These are phyloP conservation scores for Rhynchopsitta pachyrhyncha DNA, from an alignment of 2,113 vertebrate genomes.

Conservation along the genomic window DNA sequence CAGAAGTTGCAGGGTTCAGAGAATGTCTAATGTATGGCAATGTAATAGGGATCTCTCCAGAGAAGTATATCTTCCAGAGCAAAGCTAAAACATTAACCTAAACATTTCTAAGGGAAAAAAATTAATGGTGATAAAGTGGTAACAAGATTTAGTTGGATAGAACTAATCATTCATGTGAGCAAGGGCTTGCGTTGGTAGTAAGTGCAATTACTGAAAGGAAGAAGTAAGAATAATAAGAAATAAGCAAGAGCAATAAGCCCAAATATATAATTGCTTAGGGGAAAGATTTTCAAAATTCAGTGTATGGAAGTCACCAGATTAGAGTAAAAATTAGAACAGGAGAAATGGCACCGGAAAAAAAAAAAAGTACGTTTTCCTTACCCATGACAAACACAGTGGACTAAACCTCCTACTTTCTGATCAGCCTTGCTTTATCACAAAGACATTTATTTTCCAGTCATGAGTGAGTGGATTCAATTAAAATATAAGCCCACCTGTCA, in stretches of 20 bases:
- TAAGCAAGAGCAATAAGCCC: not conserved
- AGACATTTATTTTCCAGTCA: not conserved
- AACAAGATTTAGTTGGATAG: constrained; percentile 11
- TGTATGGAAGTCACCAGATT: not conserved
- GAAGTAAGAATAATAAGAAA: not conserved
- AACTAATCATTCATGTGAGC: constrained; percentile 34
- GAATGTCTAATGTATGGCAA: not conserved
- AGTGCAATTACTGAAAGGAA: constrained; percentile 19
- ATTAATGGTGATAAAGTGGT: constrained; percentile 53
- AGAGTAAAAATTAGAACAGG: not conserved
- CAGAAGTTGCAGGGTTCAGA: not conserved
- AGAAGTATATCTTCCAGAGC: not conserved
- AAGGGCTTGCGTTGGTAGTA: constrained; percentile 33
- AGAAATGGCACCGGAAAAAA: not conserved
- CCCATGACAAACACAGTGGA: not conserved
- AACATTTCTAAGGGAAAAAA: constrained; percentile 17
- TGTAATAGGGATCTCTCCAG: not conserved
- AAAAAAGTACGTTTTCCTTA: not conserved
- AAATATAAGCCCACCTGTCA: not conserved
- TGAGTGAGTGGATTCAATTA: constrained; percentile 19
- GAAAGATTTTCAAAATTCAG: not conserved
- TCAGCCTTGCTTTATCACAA: not conserved
- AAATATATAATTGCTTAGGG: not conserved
- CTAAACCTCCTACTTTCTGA: not conserved
- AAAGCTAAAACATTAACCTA: not conserved